Conservation (phyloP, 2,888 invertebrate species). For the Agrotis ipsilon region DNA sequence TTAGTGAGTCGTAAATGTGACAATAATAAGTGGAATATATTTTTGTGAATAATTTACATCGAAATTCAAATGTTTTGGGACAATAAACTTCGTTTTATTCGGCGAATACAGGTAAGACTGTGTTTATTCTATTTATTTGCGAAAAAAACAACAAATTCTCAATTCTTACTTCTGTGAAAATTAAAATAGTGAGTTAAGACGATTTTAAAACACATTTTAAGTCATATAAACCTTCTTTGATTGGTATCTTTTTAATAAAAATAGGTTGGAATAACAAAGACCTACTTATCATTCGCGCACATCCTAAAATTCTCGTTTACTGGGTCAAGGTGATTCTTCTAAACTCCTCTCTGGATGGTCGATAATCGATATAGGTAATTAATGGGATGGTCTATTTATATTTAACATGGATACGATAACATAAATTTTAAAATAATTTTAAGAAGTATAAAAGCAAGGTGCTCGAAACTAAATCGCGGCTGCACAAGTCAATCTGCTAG, state of each 20-base stretch:
- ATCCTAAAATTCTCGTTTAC: not conserved
- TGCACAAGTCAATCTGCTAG: no score
- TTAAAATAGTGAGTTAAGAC: no score
- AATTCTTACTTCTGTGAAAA: not conserved
- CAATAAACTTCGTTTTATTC: conserved; percentile 2
- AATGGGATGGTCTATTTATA: not conserved
- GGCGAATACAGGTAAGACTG: conserved; percentile 33
- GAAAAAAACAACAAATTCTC: not conserved
- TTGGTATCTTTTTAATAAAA: not conserved
- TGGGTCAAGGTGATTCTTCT: conserved; percentile 34
- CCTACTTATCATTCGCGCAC: not conserved
- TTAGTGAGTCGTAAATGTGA: conserved; percentile 4
- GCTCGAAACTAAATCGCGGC: not conserved
- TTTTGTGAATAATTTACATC: conserved; percentile 49
- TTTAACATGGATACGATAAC: not conserved
- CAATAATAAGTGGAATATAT: conserved; percentile 39
- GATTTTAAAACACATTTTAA: not conserved
- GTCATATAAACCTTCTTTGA: no score
- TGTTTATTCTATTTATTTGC: not conserved
- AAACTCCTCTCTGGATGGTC: conserved; percentile 17
- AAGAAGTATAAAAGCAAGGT: not conserved
- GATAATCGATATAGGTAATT: conserved; percentile 3
- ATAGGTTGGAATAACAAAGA: not conserved
- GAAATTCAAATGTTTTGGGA: conserved; percentile 22
- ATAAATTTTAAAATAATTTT: no score